Percentiles rank a stretch among this genome's conserved stretches.
phyloP scores from a whole-genome alignment of 37 sponge, comb jelly and placozoan species.

The Eunapius fragilis region DNA sequence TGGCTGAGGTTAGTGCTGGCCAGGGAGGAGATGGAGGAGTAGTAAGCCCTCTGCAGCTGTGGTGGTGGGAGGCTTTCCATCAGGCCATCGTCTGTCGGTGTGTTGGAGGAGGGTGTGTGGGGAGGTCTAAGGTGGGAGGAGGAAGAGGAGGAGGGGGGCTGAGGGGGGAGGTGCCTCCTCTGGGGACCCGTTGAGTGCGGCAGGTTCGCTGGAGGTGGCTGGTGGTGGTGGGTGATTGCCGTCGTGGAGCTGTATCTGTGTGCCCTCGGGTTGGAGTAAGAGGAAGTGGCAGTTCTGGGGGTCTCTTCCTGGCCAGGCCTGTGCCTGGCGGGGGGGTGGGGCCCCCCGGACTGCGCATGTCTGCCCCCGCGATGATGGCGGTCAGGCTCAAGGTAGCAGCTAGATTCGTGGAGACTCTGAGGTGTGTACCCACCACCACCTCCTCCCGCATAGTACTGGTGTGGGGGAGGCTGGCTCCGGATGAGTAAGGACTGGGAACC shows the following conservation, averaged over 20 bases:
- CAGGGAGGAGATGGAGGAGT: background rate
- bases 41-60: background rate
- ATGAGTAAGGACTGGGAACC: background rate
- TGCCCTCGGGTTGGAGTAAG: background rate
- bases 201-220: background rate
- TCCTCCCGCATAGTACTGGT: background rate
- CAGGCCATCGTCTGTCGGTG: background rate
- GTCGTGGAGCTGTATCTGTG: background rate
- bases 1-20: background rate
- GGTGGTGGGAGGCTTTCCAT: background rate
- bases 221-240: background rate
- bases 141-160: background rate
- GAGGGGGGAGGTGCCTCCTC: background rate
- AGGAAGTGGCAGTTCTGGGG: background rate
- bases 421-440: background rate
- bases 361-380: background rate
- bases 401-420: background rate
- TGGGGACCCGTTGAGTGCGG: background rate
- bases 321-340: too few relatives aligned
- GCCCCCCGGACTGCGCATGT: background rate
- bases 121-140: background rate
- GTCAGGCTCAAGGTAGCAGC: background rate
- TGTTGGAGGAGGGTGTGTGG: background rate
- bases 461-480: background rate
- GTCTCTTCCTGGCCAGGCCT: background rate